Conservation (phyloP, 2,888 invertebrate genomes). For the Metallyticus violacea region DNA sequence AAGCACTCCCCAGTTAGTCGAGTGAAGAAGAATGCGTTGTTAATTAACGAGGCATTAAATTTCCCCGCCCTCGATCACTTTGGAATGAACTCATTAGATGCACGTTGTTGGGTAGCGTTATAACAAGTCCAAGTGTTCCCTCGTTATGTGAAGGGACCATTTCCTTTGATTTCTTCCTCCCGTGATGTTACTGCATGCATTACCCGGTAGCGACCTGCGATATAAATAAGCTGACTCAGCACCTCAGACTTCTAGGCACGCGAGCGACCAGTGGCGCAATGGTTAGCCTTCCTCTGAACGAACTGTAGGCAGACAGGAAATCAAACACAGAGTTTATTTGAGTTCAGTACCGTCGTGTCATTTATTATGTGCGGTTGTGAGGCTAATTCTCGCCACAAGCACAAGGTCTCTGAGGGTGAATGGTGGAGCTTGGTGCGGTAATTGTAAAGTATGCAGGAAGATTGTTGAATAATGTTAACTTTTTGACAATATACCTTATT, state of each 20-base stretch:
- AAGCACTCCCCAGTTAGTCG: no score
- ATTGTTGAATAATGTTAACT: no score
- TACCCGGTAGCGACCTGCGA: neutral
- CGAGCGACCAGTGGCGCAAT: neutral
- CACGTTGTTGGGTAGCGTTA: neutral
- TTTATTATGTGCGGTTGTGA: no score
- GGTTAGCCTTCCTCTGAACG: no score
- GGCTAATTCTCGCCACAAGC: no score
- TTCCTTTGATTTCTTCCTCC: constrained; percentile 7
- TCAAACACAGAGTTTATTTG: no score
- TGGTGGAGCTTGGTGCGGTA: no score
- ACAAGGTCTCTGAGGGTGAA: no score
- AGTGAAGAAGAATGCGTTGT: neutral
- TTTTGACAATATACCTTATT: no score
- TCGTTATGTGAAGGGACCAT: constrained; percentile 9
- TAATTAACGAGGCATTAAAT: neutral
- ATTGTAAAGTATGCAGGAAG: no score
- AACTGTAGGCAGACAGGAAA: no score
- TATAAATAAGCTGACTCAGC: constrained; percentile 16
- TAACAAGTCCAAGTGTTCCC: neutral
- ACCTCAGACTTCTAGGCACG: neutral
- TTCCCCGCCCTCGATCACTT: neutral
- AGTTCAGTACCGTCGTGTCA: no score
- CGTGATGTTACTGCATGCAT: neutral
- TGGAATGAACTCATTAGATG: neutral